Evolutionary conservation across 2,113 vertebrate species (phyloP), one percentile per base, ranked within the genome.

Genomic region (Catharus fuscescens): DNA sequence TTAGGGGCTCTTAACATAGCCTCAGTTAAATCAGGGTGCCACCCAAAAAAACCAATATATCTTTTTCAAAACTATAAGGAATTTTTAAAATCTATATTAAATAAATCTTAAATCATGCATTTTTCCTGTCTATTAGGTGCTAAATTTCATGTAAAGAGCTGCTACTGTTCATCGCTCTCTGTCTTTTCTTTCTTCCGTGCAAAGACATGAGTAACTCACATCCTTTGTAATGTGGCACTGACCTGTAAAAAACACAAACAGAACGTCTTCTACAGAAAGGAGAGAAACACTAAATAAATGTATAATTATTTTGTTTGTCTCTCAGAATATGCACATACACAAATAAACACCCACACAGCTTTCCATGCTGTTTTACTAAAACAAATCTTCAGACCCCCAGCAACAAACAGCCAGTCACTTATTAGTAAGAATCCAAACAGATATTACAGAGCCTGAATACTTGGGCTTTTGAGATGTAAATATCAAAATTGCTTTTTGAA

Each of bases 391-490:
- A 82, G 52, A 88, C 31, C 26, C 21, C 21, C 36, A 86, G 57
- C 44, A 90, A 71, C 48, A 72, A 93, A 80, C 19, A 92, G 32
- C 18, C 60, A 84, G 44, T 45, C 32, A 74, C 56, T 93, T 80
- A 84, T 64, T 86, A 78, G 40, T 61, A 83, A 56, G 93, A 83
- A 74, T 79, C 40, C 76, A 96, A 71, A 88, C 34, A 85, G 76
- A 61, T 88, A 81, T 67, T 84, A 90, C 64, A 71, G 81, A 85
- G 82, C 44, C 64, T 67, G 56, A 80, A 57, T 94, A 59, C 79
- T 93, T 71, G 18, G 57, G 47, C 85, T 92, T 94, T 92, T 95
- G 88, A 96, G 83, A 93, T 94, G 83, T 91, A 92, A 95, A 93
- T 94, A 95, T 45, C 80, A 38, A 81, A 96, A 95, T 78, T 86